Conservation (phyloP, 1,140 invertebrate species). For the Palaemon carinicauda region DNA sequence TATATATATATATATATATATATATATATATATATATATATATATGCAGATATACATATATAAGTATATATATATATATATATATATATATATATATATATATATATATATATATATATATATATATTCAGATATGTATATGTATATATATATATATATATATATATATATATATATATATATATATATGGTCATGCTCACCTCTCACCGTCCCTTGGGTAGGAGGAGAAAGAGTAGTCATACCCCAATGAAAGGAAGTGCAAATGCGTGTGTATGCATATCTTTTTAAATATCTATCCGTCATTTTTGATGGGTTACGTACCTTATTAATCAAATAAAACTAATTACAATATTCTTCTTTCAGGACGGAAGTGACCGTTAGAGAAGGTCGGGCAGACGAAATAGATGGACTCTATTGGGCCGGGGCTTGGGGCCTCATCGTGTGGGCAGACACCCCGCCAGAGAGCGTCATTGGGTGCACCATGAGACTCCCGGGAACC, state of each 20-base stretch:
- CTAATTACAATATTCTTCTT: background rate
- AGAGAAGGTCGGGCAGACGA: background rate
- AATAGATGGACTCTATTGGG: conserved; percentile 1
- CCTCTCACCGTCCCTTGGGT: no score
- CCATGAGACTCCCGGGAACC: conserved; percentile 7
- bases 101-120: conserved; percentile 23
- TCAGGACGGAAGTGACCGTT: conserved; percentile 18
- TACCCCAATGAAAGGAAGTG: no score
- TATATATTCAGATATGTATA: conserved; percentile 9
- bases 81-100: conserved; percentile 23
- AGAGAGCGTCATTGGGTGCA: conserved; percentile 22
- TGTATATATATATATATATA: conserved; percentile 12
- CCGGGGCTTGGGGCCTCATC: conserved; percentile 28
- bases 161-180: conserved; percentile 14
- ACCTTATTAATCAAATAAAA: no score
- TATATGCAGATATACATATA: conserved; percentile 11
- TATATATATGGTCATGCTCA: no score
- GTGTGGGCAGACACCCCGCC: conserved; percentile 25
- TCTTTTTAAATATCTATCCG: no score
- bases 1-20: conserved; percentile 15
- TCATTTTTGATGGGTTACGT: no score
- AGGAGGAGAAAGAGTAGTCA: no score
- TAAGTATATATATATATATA: no score
- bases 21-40: conserved; percentile 28
- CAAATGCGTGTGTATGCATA: no score